Evolutionary conservation across 2,888 invertebrate genomes (phyloP), one percentile per base, ranked within the genome.

Genomic region (Drosophila putrida): DNA sequence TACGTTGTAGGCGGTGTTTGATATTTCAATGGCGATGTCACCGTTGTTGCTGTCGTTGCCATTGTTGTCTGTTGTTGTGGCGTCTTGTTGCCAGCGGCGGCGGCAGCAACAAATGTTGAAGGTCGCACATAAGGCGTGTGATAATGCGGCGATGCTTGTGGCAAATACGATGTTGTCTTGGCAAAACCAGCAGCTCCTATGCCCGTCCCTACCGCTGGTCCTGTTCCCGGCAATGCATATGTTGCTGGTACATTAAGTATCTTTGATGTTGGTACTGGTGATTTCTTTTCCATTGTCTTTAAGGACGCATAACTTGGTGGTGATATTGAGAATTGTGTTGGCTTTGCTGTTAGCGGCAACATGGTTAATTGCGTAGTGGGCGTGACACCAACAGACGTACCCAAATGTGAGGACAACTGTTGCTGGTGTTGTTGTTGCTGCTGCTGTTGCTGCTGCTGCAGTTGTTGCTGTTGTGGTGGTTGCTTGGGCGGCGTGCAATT

Each of bases 1-100:
- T 91, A 92, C 57, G 91, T 90, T 10, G 91, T 91, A 38, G 92
- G 91, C 8, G 92, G 90, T 10, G 91, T 91, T 69, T 90, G 92
- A 69, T 91, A 92, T 71, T 91, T 91, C 0, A 90, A 55, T n/a
- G 91, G 90, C 3, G 91, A 87, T n/a, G 82, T 67, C 15, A 80
- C 64, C 31, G 75, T 68, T 13, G 78, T 78, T 11, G 80, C 60
- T 28, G 82, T 58, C 25, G 86, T 61, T 44, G 72, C 59, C 36
- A 20, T 20, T 20, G 20, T 20, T 33, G 78, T 61, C 4, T 75
- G 81, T 13, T 73, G 58, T n/a, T 73, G 58, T n/a, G 51, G 85
- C 31, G 88, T 78, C 43, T 88, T 82, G 46, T 67, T 76, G 33
- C 85, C 85, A 3, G 65, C 53, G 4, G 81, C 67, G 2, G 62